Conservation (phyloP, 1,140 invertebrate genomes). For the Heliothis subflexa region DNA sequence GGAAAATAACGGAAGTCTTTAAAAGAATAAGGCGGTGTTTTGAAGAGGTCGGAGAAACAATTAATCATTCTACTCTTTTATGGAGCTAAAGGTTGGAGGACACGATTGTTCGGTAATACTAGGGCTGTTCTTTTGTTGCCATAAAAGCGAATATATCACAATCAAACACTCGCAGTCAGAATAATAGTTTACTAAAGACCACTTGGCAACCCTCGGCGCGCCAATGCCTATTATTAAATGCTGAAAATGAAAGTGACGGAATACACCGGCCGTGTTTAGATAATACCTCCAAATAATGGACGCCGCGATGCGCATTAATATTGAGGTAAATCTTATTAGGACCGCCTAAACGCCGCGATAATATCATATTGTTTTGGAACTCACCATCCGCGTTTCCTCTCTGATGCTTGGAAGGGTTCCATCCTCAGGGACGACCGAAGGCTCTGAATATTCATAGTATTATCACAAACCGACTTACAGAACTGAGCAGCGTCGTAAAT, state of each 20-base stretch:
- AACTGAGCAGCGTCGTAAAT: conserved; percentile 70
- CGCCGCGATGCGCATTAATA: conserved; percentile 82
- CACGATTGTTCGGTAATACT: conserved; percentile 78
- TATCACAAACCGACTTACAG: conserved; percentile 71
- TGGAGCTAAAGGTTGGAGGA: conserved; percentile 79
- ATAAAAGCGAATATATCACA: conserved; percentile 62
- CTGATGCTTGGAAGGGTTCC: conserved; percentile 81
- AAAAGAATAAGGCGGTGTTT: conserved; percentile 84
- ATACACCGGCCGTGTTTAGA: conserved; percentile 71
- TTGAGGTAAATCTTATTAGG: conserved; percentile 86
- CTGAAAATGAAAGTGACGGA: conserved; percentile 58
- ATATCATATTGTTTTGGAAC: conserved; percentile 85
- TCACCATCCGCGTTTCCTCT: conserved; percentile 79
- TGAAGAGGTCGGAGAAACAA: conserved; percentile 83
- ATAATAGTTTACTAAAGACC: conserved; percentile 57
- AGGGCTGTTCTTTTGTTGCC: conserved; percentile 70
- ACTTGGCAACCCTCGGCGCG: conserved; percentile 47
- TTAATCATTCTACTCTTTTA: conserved; percentile 84
- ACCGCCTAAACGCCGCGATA: conserved; percentile 82
- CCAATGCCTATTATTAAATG: conserved; percentile 49
- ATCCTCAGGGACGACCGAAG: conserved; percentile 72
- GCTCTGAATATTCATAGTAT: conserved; percentile 80
- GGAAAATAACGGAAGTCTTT: conserved; percentile 85
- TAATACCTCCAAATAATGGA: conserved; percentile 83
- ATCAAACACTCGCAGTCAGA: conserved; percentile 51